Evolutionary conservation across 1,140 invertebrate species (phyloP).

Genomic region (Drosophila pseudoobscura): DNA sequence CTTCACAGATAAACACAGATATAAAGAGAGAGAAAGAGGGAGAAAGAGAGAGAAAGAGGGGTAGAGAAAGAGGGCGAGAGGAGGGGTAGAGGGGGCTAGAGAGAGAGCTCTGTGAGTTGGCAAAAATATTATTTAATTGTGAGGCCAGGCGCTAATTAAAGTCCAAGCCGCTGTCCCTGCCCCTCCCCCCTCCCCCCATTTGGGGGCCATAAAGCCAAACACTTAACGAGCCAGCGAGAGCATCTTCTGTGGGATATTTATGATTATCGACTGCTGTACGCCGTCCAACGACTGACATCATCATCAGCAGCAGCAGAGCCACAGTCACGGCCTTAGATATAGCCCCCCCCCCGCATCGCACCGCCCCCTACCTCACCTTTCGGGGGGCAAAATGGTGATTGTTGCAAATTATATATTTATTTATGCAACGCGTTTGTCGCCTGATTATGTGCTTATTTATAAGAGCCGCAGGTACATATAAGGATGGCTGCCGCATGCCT

Average conservation of each 20-base stretch:
- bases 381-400: slow-evolving; percentile 51
- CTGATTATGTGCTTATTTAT: slow-evolving; percentile 80
- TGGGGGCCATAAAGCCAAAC: slow-evolving; percentile 69
- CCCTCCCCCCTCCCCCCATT: slow-evolving; percentile 39
- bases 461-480: slow-evolving; percentile 51
- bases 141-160: slow-evolving; percentile 74
- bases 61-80: too few relatives aligned
- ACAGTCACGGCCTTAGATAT: slow-evolving; percentile 7
- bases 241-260: slow-evolving; percentile 64
- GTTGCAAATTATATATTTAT: slow-evolving; percentile 81
- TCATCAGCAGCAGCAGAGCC: slow-evolving; percentile 2
- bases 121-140: slow-evolving; percentile 79
- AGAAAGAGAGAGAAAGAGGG: not conserved
- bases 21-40: not conserved
- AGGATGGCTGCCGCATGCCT: slow-evolving; percentile 24
- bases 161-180: slow-evolving; percentile 37
- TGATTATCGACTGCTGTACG: slow-evolving; percentile 68
- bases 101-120: slow-evolving; percentile 39
- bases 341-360: not conserved
- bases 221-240: slow-evolving; percentile 62
- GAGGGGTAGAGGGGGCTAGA: not conserved
- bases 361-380: too few relatives aligned
- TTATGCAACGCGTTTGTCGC: slow-evolving; percentile 69
- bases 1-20: slow-evolving; percentile 41
- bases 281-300: slow-evolving; percentile 33